These are phyloP conservation scores for Amaurobius ferox DNA, from an alignment of 2,888 invertebrate genomes.

Conservation along the genomic window DNA sequence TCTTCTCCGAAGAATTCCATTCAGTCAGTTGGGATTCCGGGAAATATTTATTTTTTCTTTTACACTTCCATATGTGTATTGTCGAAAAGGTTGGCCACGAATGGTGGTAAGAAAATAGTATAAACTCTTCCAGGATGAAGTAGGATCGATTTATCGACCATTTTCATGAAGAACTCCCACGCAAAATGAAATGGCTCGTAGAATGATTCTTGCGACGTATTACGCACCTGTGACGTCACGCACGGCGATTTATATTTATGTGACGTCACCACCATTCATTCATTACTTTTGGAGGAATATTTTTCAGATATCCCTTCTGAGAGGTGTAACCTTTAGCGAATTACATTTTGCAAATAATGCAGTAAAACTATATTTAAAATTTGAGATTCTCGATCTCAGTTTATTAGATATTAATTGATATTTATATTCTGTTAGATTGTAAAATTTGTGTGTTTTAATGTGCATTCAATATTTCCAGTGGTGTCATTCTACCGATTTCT, in stretches of 20 bases:
- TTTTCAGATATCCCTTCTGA: too few species aligned
- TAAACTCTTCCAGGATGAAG: background rate
- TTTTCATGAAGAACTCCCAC: conserved; percentile 4
- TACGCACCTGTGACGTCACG: conserved; percentile 64
- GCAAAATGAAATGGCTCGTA: conserved; percentile 21
- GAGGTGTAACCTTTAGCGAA: too few species aligned
- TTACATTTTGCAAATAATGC: too few species aligned
- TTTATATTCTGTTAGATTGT: too few species aligned
- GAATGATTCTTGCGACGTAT: conserved; percentile 2
- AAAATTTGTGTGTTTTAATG: too few species aligned
- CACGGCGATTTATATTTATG: background rate
- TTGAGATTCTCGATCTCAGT: too few species aligned
- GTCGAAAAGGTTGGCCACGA: background rate
- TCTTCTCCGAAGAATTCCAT: too few species aligned
- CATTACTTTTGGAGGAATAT: background rate
- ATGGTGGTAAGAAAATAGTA: background rate
- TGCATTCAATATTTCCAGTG: too few species aligned
- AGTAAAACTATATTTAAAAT: too few species aligned
- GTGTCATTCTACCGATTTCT: too few species aligned
- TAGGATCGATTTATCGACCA: conserved; percentile 9
- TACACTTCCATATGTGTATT: background rate
- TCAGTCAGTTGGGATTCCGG: too few species aligned
- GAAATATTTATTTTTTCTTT: background rate
- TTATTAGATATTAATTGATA: too few species aligned
- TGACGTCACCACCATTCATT: conserved; percentile 5